phyloP scores from a whole-genome alignment of 2,888 invertebrate genomes.

The Torymus texanus region DNA sequence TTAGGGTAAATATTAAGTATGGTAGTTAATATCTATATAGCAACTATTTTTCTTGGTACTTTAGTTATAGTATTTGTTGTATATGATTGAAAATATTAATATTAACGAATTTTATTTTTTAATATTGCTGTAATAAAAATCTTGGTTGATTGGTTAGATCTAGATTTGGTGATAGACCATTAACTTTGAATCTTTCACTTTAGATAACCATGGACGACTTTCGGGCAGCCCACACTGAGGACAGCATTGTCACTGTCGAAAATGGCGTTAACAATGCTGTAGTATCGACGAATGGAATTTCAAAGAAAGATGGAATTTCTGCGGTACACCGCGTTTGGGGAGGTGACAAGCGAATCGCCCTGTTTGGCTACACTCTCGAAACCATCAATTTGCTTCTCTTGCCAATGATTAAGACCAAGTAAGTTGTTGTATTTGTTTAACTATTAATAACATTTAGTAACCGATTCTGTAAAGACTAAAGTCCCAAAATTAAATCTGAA shows the following conservation, averaged over 20 bases:
- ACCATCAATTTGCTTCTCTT: constrained; percentile 94
- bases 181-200: constrained; percentile 51
- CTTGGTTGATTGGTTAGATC: background rate
- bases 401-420: constrained; percentile 98
- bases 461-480: background rate
- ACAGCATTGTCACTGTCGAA: constrained; percentile 71
- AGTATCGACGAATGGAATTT: constrained; percentile 59
- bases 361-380: constrained; percentile 96
- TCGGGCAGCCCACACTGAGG: constrained; percentile 79
- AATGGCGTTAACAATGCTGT: constrained; percentile 66
- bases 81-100: background rate
- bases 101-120: background rate
- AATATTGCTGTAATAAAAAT: constrained; percentile 22
- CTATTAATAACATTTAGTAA: background rate
- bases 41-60: background rate
- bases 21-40: constrained; percentile 11
- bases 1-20: constrained; percentile 12
- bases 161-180: no score
- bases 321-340: constrained; percentile 76
- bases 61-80: constrained; percentile 10
- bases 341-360: constrained; percentile 88
- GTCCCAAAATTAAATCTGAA: background rate
- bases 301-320: constrained; percentile 63
- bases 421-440: constrained; percentile 67
- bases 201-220: constrained; percentile 90